phyloP scores from a whole-genome alignment of 2,113 vertebrate genomes.

The Furnarius figulus region DNA sequence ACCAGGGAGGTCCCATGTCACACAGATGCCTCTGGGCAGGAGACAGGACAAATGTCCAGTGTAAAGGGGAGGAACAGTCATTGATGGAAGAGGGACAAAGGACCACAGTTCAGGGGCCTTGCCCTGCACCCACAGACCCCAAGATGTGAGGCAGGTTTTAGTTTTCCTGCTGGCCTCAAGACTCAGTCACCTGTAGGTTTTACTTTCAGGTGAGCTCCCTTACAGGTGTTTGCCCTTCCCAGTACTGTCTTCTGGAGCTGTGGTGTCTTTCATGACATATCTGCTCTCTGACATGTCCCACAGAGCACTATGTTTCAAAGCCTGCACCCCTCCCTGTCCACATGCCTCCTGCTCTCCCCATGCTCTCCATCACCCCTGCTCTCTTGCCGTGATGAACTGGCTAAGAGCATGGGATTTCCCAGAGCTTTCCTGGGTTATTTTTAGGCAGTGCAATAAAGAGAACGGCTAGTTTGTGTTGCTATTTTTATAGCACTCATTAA shows the following conservation, averaged over 20 bases:
- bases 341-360: background rate
- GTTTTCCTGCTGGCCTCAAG: background rate
- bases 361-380: background rate
- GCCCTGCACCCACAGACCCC: background rate
- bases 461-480: conserved; percentile 54
- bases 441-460: conserved; percentile 44
- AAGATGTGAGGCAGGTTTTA: background rate
- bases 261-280: accelerated
- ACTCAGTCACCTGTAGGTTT: background rate
- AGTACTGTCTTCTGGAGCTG: background rate
- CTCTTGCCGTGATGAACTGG: background rate
- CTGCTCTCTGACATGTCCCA: background rate
- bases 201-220: background rate
- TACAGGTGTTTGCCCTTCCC: background rate
- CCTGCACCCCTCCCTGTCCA: conserved; percentile 17
- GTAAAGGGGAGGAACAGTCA: background rate
- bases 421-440: conserved; percentile 54
- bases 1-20: background rate
- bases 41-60: background rate
- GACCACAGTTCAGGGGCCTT: background rate
- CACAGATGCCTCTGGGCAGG: background rate
- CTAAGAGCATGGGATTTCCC: conserved; percentile 46
- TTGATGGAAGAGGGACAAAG: background rate
- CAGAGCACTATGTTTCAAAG: background rate
- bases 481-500: conserved; percentile 64